Evolutionary conservation across 2,888 invertebrate species (phyloP).

Genomic region (Caenorhabditis sp.): DNA sequence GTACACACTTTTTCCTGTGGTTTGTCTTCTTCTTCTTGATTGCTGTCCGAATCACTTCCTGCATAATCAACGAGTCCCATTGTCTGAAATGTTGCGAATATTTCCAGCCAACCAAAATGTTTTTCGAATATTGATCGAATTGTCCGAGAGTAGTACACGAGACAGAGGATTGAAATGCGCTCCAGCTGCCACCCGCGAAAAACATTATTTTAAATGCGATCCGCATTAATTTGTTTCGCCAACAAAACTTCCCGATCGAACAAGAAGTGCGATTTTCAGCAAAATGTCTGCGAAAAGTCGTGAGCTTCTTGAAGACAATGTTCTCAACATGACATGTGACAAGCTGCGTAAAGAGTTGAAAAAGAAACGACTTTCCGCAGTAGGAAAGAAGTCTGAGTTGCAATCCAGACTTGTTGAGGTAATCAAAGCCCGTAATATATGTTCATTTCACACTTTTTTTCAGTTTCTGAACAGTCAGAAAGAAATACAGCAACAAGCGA

Average conservation of each 20-base stretch:
- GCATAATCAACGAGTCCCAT: constrained; percentile 65
- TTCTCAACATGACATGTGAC: constrained; percentile 57
- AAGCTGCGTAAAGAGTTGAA: constrained; percentile 58
- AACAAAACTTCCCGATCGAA: neutral
- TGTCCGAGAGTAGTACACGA: constrained; percentile 42
- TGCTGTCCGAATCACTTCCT: constrained; percentile 64
- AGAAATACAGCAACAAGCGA: neutral
- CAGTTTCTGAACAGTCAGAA: constrained; percentile 22
- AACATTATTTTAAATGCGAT: constrained; percentile 24
- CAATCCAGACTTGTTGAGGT: constrained; percentile 60
- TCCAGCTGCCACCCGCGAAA: constrained; percentile 31
- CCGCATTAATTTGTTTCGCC: neutral
- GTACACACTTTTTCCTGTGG: neutral
- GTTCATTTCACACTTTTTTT: neutral
- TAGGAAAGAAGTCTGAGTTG: constrained; percentile 57
- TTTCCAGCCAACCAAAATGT: neutral
- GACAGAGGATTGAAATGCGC: constrained; percentile 17
- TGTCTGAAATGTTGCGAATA: neutral
- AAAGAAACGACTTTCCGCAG: constrained; percentile 48
- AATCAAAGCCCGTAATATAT: neutral
- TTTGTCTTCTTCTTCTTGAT: constrained; percentile 32
- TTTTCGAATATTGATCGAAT: constrained; percentile 34
- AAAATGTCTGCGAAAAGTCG: constrained; percentile 37
- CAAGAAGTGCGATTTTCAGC: constrained; percentile 7
- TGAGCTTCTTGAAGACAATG: constrained; percentile 33